Conservation (phyloP, 2,797 vertebrate genomes). For the Pseudomugil tenellus region DNA sequence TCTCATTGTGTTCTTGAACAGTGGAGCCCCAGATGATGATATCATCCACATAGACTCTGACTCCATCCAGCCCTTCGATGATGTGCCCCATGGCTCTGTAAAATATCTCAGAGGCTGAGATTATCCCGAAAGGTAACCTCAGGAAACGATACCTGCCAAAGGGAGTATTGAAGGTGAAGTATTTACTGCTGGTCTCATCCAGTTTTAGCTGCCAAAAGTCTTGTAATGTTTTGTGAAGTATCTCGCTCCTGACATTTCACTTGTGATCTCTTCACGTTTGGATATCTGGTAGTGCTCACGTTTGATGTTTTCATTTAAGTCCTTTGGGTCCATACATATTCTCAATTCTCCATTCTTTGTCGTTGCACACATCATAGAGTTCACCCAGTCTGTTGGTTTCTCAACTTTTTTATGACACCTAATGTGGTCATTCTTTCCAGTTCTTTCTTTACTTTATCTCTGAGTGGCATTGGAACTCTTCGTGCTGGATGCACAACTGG, state of each 20-base stretch:
- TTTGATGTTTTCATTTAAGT: no score
- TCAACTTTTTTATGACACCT: neutral
- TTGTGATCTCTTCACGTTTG: no score
- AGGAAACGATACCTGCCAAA: slow-evolving; percentile 14
- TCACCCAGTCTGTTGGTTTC: neutral
- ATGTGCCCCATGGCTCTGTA: slow-evolving; percentile 19
- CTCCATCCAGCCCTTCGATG: slow-evolving; percentile 18
- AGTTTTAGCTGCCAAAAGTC: slow-evolving; percentile 4
- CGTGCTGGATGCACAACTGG: no score
- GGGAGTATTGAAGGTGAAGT: slow-evolving; percentile 24
- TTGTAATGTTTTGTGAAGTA: no score
- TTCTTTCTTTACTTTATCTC: neutral
- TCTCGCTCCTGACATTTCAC: no score
- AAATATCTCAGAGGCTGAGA: slow-evolving; percentile 21
- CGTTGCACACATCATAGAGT: no score
- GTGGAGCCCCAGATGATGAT: slow-evolving; percentile 18
- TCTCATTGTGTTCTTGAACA: slow-evolving; percentile 15
- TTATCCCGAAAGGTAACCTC: slow-evolving; percentile 24
- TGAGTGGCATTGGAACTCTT: neutral
- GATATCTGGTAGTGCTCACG: no score
- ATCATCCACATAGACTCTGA: slow-evolving; percentile 11
- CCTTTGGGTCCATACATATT: no score
- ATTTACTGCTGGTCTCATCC: slow-evolving; percentile 8
- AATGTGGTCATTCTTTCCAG: neutral
- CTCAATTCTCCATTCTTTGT: no score